phyloP scores from a whole-genome alignment of 2,797 vertebrate genomes.

The Rousettus madagascariensis region DNA sequence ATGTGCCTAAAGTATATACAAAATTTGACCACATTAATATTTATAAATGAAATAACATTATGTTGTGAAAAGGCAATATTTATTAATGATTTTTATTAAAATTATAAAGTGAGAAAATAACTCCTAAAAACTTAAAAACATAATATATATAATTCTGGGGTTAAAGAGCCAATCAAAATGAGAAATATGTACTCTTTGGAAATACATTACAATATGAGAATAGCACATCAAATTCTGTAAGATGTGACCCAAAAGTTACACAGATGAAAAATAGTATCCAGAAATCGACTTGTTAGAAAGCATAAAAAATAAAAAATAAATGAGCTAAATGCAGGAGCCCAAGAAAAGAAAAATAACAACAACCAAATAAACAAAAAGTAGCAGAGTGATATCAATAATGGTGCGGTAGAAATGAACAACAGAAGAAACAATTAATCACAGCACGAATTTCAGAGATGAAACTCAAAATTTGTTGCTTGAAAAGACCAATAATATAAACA shows the following conservation, averaged over 20 bases:
- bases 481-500: not conserved
- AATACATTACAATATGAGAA: not conserved
- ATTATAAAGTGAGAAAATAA: not conserved
- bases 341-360: not conserved
- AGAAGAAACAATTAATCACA: not conserved
- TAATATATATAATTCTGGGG: not conserved
- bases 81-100: not conserved
- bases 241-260: not conserved
- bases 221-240: not conserved
- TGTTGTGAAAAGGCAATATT: not conserved
- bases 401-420: not conserved
- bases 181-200: not conserved
- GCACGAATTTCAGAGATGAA: not conserved
- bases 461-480: not conserved
- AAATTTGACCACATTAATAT: not conserved
- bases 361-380: not conserved
- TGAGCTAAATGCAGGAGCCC: not conserved
- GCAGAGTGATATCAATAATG: not conserved
- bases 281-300: not conserved
- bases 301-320: not conserved
- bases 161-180: not conserved
- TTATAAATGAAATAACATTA: not conserved
- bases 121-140: slow-evolving; percentile 5
- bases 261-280: not conserved
- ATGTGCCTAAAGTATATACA: not conserved